Evolutionary conservation across 2,888 invertebrate species (phyloP), one percentile per base, ranked within the genome.

Genomic region (Trichogramma evanescens): DNA sequence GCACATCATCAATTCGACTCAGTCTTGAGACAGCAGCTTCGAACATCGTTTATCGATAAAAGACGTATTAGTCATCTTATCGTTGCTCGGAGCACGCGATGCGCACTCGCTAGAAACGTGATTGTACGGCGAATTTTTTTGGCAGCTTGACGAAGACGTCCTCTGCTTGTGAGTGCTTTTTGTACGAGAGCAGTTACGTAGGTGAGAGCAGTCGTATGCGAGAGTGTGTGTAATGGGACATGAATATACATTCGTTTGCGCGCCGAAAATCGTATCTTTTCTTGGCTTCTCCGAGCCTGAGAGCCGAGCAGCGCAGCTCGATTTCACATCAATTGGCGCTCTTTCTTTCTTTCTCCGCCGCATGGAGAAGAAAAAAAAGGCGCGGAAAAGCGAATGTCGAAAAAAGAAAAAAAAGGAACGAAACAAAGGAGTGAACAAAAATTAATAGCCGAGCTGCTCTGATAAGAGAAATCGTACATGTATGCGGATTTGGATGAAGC

Each of bases 301-400:
- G 26, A 26, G 26, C 26, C 26, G 26, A 26, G 26, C 26, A 26
- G 26, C 26, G 26, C 26, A 26, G 26, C 48, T 48, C 45, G 45
- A 45, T 45, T 26, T 26, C 48, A 13, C 48, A 48, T 13, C 48
- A 48, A 26, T 13, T 48, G 48, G 10, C 54, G 58, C 58, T 63
- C 52, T 58, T 56, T 59, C 58, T 59, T 58, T 58, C 59, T 54
- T 26, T 59, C 57, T 60, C 50, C 49, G 6, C 10, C 48, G 48
- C 10, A 48, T 48, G 26, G 26, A 26, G 26, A 26, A 26, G 26
- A 26, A 26, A 26, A 26, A 2, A 26, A 26, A 26, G 26, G 26
- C 26, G 26, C 26, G 26, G 26, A 2, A 26, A 26, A 26, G 26
- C 26, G 26, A 26, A 26, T 26, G 26, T 26, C 26, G 26, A 26